Percentiles rank a stretch among this genome's conserved stretches.
Evolutionary conservation across 37 sponge, comb jelly and placozoan species (phyloP).

Genomic region (Lycopodina hypogea): DNA sequence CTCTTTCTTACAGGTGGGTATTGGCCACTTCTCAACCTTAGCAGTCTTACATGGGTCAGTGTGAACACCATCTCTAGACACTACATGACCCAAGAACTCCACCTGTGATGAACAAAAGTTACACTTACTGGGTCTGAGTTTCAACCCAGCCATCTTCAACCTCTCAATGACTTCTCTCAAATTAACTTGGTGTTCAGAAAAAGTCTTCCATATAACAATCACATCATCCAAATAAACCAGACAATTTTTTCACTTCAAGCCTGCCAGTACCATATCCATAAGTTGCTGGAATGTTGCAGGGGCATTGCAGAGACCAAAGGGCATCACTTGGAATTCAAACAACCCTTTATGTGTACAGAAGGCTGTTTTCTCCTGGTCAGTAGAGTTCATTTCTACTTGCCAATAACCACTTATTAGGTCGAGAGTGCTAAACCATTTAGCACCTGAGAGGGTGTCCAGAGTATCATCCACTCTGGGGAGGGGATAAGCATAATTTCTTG

Average conservation of each 20-base stretch:
- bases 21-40: slow-evolving; percentile 8
- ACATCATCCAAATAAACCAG: slow-evolving; percentile 47
- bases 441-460: background rate
- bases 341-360: slow-evolving; percentile 4
- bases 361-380: slow-evolving; percentile 26
- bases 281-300: slow-evolving; percentile 36
- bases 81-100: slow-evolving; percentile 32
- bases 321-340: slow-evolving; percentile 28
- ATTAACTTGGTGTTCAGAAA: slow-evolving; percentile 17
- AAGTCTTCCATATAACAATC: background rate
- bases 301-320: slow-evolving; percentile 31
- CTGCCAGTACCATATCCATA: slow-evolving; percentile 25
- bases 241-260: background rate
- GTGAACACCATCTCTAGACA: slow-evolving; percentile 27
- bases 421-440: slow-evolving; percentile 8
- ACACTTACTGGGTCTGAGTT: slow-evolving; percentile 38
- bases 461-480: slow-evolving; percentile 21
- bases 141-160: slow-evolving; percentile 16
- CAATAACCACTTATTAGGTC: slow-evolving; percentile 18
- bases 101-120: background rate
- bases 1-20: background rate
- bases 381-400: slow-evolving; percentile 15
- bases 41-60: background rate
- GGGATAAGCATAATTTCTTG: background rate
- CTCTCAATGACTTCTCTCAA: background rate